Evolutionary conservation across 2,797 vertebrate genomes (phyloP).

Genomic region (Scleropages formosus): DNA sequence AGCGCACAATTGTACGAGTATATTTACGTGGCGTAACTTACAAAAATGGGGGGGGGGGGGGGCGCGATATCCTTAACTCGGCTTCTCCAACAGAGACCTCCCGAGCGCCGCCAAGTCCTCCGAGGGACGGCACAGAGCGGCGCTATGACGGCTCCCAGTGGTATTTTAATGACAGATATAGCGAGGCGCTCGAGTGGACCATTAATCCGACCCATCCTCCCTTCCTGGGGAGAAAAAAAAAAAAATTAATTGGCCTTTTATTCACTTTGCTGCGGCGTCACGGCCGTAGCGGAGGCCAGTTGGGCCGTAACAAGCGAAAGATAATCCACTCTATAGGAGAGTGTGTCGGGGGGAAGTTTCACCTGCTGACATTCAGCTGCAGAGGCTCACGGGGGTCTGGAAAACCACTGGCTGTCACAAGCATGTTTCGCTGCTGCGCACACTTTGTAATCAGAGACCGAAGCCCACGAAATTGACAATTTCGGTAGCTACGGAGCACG

Average conservation of each 20-base stretch:
- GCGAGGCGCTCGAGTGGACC: constrained; percentile 33
- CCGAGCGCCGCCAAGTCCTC: neutral
- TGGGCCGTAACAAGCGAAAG: constrained; percentile 6
- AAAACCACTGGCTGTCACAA: neutral
- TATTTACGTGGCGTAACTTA: constrained; percentile 8
- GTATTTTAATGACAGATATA: constrained; percentile 27
- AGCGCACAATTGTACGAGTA: neutral
- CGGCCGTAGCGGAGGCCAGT: neutral
- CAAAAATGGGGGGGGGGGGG: too few species aligned
- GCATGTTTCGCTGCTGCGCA: neutral
- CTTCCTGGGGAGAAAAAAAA: constrained; percentile 9
- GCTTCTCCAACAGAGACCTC: neutral
- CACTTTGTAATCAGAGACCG: too few species aligned
- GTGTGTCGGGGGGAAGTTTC: neutral
- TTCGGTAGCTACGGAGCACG: too few species aligned
- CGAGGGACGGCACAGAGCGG: too few species aligned
- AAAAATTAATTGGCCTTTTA: constrained; percentile 23
- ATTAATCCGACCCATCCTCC: constrained; percentile 18
- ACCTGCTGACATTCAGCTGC: neutral
- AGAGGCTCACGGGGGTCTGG: neutral
- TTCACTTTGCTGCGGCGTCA: neutral
- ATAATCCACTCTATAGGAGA: neutral
- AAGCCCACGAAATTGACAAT: too few species aligned
- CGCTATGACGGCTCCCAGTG: neutral
- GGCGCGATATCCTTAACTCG: neutral